These are phyloP conservation scores for Phyllostomus discolor DNA, from an alignment of 2,113 vertebrate species.

Conservation along the genomic window DNA sequence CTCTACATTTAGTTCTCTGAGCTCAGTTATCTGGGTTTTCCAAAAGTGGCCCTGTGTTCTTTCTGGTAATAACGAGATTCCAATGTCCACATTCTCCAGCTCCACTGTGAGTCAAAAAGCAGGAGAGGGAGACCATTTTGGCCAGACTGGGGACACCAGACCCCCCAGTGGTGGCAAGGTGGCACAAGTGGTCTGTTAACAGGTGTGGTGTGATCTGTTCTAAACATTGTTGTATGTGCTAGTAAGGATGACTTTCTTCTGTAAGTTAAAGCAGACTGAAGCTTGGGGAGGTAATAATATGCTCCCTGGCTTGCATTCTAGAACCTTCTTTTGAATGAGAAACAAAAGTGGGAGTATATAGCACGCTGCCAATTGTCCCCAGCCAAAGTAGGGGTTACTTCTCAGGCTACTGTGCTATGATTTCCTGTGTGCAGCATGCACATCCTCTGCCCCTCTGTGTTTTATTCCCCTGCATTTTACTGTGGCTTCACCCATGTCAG, in stretches of 20 bases:
- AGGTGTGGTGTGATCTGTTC: not conserved
- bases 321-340: not conserved
- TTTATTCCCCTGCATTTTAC: rapidly evolving
- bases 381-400: too few species aligned
- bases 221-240: rapidly evolving
- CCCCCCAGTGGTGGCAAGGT: rapidly evolving
- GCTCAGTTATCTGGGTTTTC: not conserved
- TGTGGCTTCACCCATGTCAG: rapidly evolving
- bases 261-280: not conserved
- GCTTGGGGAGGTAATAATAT: not conserved
- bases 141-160: not conserved
- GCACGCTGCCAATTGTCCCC: rapidly evolving
- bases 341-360: not conserved
- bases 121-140: rapidly evolving
- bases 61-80: not conserved
- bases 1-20: too few species aligned
- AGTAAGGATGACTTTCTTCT: not conserved
- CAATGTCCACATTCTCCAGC: rapidly evolving
- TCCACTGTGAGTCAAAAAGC: rapidly evolving
- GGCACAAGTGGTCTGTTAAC: rapidly evolving
- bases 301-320: not conserved
- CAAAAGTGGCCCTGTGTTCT: not conserved
- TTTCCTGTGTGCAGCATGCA: rapidly evolving
- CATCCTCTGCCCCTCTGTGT: rapidly evolving
- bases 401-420: too few species aligned